phyloP scores from a whole-genome alignment of 2,888 invertebrate species.

The Cancer borealis region DNA sequence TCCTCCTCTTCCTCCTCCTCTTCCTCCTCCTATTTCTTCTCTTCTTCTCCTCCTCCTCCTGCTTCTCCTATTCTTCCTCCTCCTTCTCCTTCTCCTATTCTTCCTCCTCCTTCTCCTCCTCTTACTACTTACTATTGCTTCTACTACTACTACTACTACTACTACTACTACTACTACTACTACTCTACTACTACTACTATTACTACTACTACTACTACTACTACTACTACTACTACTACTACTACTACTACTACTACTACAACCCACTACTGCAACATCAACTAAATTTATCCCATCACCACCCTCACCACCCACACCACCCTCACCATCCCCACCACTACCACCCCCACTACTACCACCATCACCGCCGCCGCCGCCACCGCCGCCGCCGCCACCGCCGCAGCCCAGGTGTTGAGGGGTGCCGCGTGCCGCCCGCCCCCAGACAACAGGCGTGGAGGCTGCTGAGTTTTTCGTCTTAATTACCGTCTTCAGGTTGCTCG shows the following conservation, averaged over 20 bases:
- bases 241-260: neutral
- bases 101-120: too few relatives aligned
- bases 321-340: neutral
- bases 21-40: too few relatives aligned
- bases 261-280: too few relatives aligned
- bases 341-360: neutral
- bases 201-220: constrained; percentile 20
- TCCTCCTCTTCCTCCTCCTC: neutral
- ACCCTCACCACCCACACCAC: neutral
- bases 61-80: neutral
- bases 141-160: constrained; percentile 9
- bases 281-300: neutral
- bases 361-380: neutral
- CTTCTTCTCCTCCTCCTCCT: neutral
- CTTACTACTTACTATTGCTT: constrained; percentile 1
- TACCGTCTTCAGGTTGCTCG: constrained; percentile 28
- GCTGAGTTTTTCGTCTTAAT: neutral
- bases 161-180: neutral
- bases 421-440: neutral
- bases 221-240: constrained; percentile 2
- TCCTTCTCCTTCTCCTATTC: neutral
- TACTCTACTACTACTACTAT: neutral
- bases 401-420: neutral
- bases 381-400: neutral
- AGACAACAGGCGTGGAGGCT: neutral